phyloP scores from a whole-genome alignment of 1,140 invertebrate species.

The Procambarus clarkii region DNA sequence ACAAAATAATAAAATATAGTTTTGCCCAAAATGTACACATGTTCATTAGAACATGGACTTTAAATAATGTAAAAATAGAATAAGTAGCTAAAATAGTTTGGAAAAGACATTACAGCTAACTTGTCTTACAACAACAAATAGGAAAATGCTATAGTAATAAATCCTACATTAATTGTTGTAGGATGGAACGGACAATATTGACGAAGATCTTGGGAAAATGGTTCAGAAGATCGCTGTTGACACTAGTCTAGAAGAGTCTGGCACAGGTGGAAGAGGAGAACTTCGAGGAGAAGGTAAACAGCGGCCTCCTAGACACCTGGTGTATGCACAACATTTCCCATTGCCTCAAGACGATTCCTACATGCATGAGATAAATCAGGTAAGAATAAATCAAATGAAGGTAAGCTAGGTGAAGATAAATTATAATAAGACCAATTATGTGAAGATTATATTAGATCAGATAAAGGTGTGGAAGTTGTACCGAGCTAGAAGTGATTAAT shows the following conservation, averaged over 20 bases:
- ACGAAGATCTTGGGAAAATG: slow-evolving; percentile 92
- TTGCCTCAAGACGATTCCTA: slow-evolving; percentile 79
- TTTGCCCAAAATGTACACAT: too few species aligned
- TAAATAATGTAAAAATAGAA: too few species aligned
- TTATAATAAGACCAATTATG: too few species aligned
- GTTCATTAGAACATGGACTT: too few species aligned
- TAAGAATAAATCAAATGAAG: not conserved
- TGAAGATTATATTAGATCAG: too few species aligned
- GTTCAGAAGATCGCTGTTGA: slow-evolving; percentile 85
- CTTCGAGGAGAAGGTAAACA: slow-evolving; percentile 75
- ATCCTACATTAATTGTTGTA: not conserved
- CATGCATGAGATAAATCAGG: slow-evolving; percentile 73
- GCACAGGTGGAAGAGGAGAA: slow-evolving; percentile 50
- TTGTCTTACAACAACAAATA: not conserved
- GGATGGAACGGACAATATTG: slow-evolving; percentile 91
- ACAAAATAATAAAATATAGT: too few species aligned
- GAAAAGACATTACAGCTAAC: too few species aligned
- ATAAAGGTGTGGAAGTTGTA: too few species aligned
- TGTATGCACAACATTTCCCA: slow-evolving; percentile 95
- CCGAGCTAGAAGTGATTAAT: too few species aligned
- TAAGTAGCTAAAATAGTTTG: too few species aligned
- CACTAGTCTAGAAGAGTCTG: slow-evolving; percentile 62
- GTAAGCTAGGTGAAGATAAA: too few species aligned
- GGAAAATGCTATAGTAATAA: not conserved
- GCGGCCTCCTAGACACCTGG: slow-evolving; percentile 84